Evolutionary conservation across 2,888 invertebrate genomes (phyloP), one percentile per base, ranked within the genome.

Genomic region (Megalurothrips usitatus): DNA sequence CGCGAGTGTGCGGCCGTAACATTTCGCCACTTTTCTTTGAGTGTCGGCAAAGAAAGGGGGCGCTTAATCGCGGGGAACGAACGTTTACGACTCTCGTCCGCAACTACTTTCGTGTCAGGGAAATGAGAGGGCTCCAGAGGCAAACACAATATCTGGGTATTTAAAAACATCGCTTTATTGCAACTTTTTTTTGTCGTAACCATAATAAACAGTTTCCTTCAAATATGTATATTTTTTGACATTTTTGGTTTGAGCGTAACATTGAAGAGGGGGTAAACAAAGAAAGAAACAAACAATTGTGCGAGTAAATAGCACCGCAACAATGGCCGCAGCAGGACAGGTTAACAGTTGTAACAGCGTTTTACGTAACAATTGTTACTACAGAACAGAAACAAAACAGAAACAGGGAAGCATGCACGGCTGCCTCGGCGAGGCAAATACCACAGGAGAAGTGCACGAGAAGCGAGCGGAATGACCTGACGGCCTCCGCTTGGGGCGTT

Each of bases 161-260:
- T n/a, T 68, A 26, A 26, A 75, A 75, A 75, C 68, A 26, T 23
- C 26, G 26, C 23, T 75, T 75, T 75, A 75, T 75, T 75, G 68
- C 68, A 75, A 75, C 68, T 8, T 26, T 68, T 19, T n/a, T 26
- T 75, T 23, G 26, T 26, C 12, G 23, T 23, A 11, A 23, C 23
- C 14, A 49, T 52, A 52, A 52, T 26, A 75, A 43, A 75, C 68
- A 75, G 68, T 75, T 75, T 75, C 68, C 26, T 26, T 75, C 3
- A 43, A 43, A 43, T 43, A 43, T n/a, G n/a, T n/a, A n/a, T n/a
- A n/a, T 68, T 75, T 75, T 68, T 75, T 75, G n/a, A 12, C 26
- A 75, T 75, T 75, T 75, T 75, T 1, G 26, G 9, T 75, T 75
- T 75, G 23, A 26, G 23, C 19, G 58, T 75, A 75, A 75, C 68